Conservation (phyloP, 2,888 invertebrate species). For the Steromphala cineraria region DNA sequence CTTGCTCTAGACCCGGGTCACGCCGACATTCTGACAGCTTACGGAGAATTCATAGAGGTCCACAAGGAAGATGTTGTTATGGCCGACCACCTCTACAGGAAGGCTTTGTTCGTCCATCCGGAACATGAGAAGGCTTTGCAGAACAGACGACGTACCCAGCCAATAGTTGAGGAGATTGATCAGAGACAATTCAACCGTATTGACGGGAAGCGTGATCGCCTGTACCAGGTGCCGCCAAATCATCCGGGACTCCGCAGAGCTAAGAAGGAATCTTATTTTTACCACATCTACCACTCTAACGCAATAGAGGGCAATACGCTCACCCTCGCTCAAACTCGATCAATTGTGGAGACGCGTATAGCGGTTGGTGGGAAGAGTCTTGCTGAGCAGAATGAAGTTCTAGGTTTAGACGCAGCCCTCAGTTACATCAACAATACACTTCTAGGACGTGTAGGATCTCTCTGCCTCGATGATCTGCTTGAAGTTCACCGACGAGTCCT, state of each 20-base stretch:
- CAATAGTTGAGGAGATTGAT: conserved; percentile 91
- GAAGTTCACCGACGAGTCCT: conserved; percentile 94
- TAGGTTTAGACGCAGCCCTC: conserved; percentile 92
- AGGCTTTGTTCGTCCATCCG: conserved; percentile 89
- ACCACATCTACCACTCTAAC: conserved; percentile 96
- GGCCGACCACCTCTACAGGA: conserved; percentile 91
- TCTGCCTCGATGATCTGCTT: conserved; percentile 89
- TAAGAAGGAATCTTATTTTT: conserved; percentile 95
- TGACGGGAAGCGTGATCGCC: conserved; percentile 88
- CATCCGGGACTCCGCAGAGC: conserved; percentile 88
- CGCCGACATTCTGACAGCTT: conserved; percentile 92
- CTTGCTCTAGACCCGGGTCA: conserved; percentile 92
- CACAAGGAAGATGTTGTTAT: conserved; percentile 88
- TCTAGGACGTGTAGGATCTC: conserved; percentile 81
- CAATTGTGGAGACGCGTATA: conserved; percentile 90
- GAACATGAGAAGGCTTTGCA: conserved; percentile 79
- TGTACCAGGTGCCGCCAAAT: conserved; percentile 87
- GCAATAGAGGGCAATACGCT: conserved; percentile 99
- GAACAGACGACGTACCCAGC: conserved; percentile 89
- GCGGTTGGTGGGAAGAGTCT: conserved; percentile 91
- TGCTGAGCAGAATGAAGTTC: conserved; percentile 96
- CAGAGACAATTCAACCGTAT: conserved; percentile 83
- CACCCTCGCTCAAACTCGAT: conserved; percentile 92
- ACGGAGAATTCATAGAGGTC: conserved; percentile 93
- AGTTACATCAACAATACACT: conserved; percentile 88